Percentiles rank a stretch among this genome's conserved stretches.
Evolutionary conservation across 2,888 invertebrate species (phyloP).

Genomic region (Drosophila bunnanda): DNA sequence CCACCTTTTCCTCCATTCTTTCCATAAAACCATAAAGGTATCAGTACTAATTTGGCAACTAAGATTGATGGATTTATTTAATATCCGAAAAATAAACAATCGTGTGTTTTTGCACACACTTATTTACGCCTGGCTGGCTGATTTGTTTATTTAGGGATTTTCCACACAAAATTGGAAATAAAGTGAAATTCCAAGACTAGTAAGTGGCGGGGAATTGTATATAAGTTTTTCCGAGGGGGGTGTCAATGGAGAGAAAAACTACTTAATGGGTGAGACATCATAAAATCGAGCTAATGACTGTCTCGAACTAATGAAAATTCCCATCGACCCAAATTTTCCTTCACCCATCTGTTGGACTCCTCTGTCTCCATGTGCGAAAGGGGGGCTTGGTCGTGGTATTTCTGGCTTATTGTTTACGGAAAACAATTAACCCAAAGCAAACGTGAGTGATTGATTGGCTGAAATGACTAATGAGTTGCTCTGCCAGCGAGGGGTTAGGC

Average conservation of each 20-base stretch:
- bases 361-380: slow-evolving; percentile 11
- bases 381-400: slow-evolving; percentile 25
- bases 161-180: slow-evolving; percentile 11
- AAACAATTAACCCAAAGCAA: slow-evolving; percentile 59
- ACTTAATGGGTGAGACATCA: slow-evolving; percentile 56
- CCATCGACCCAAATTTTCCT: slow-evolving; percentile 39
- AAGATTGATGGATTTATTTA: slow-evolving; percentile 9
- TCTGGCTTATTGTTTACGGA: slow-evolving; percentile 39
- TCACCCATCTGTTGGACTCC: slow-evolving; percentile 25
- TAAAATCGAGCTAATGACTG: slow-evolving; percentile 62
- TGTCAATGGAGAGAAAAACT: slow-evolving; percentile 28
- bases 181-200: slow-evolving; percentile 10
- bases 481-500: not conserved
- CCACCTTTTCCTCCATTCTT: not conserved
- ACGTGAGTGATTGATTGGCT: slow-evolving; percentile 59
- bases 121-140: not conserved
- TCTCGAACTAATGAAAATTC: slow-evolving; percentile 61
- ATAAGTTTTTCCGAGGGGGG: not conserved
- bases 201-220: not conserved
- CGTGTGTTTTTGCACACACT: slow-evolving; percentile 6
- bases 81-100: not conserved
- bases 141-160: not conserved
- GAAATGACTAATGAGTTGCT: slow-evolving; percentile 53
- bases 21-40: not conserved
- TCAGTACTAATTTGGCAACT: slow-evolving; percentile 7